Percentiles rank a stretch among this genome's conserved stretches.
Conservation (phyloP, 2,797 vertebrate species). For the Sebastes diploproa region DNA sequence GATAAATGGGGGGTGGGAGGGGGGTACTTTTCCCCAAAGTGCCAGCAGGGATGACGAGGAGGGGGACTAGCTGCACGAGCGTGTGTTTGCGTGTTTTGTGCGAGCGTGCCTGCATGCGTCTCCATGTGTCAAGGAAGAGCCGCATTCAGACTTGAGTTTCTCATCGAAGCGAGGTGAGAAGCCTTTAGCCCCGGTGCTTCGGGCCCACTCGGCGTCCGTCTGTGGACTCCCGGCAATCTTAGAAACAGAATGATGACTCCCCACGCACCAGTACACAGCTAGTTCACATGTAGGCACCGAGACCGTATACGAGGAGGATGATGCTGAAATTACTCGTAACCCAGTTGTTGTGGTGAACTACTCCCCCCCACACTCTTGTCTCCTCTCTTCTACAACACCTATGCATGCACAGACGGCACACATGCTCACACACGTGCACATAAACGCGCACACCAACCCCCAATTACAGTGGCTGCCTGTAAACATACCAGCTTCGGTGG, state of each 20-base stretch:
- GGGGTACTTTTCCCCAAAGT: conserved; percentile 74
- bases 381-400: conserved; percentile 46
- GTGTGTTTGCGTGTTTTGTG: conserved; percentile 18
- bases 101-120: background rate
- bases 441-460: conserved; percentile 52
- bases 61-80: conserved; percentile 49
- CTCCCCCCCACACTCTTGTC: background rate
- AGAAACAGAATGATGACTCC: conserved; percentile 37
- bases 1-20: conserved; percentile 76
- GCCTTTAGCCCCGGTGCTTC: conserved; percentile 39
- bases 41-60: conserved; percentile 79
- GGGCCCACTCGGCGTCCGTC: conserved; percentile 49
- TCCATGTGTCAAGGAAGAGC: conserved; percentile 41
- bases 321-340: conserved; percentile 72
- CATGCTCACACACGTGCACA: conserved; percentile 61
- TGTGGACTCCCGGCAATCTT: conserved; percentile 4
- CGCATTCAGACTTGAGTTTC: conserved; percentile 41
- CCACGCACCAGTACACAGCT: conserved; percentile 43
- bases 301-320: conserved; percentile 28
- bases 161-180: conserved; percentile 55
- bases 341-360: conserved; percentile 74
- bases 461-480: conserved; percentile 74
- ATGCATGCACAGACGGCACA: conserved; percentile 60
- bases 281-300: conserved; percentile 37
- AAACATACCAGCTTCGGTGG: conserved; percentile 74